Base-by-base conservation (phyloP, 2,797 vertebrate species). In the Coracias cyanogaster region DNA sequence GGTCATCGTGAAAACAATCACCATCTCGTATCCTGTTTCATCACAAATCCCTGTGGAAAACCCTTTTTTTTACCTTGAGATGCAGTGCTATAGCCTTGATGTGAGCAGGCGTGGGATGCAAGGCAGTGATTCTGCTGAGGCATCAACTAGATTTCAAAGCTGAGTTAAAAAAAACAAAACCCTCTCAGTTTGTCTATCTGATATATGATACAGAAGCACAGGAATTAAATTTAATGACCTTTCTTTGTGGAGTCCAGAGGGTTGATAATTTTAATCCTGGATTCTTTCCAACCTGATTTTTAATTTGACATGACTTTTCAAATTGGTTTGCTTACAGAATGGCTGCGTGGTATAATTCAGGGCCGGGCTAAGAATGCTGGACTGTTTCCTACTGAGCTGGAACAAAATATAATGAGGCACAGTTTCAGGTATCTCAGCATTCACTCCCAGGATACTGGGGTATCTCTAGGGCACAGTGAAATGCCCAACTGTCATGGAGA, bases 111-210 rank as follows among this genome's bases (percentile, higher is more conserved):
- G 1, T 69, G 71, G 81, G 83, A 85, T 57, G 73, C 81, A 90
- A 55, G 74, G 74, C 86, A 28, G 55, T 4, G 48, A 79, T 84
- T 92, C 74, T 96, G 93, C 95, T 96, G 93, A 96, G 81, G 11
- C 90, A 89, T 67, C 81, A 64, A 9, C 43, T 7, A 6, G 21
- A n/a, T 87, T 96, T 93, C 81, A 94, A 90, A 94, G 92, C 71
- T 90, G 81, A 64, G 51, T 67, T 64, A 7, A 58, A 89, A 87
- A 41, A 51, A 41, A 10, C 18, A 4, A 0, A 60, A 7, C 21
- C 45, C 43, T 82, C 80, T 73, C 80, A 21, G 15, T 52, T 70
- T 85, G 7, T 69, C 49, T 45, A 5, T 57, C 65, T 94, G 76
- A 52, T 60, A 8, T 28, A 52, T 19, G 21, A 39, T 73, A 66